phyloP scores from a whole-genome alignment of 1,140 invertebrate species.

The Holotrichia oblita region DNA sequence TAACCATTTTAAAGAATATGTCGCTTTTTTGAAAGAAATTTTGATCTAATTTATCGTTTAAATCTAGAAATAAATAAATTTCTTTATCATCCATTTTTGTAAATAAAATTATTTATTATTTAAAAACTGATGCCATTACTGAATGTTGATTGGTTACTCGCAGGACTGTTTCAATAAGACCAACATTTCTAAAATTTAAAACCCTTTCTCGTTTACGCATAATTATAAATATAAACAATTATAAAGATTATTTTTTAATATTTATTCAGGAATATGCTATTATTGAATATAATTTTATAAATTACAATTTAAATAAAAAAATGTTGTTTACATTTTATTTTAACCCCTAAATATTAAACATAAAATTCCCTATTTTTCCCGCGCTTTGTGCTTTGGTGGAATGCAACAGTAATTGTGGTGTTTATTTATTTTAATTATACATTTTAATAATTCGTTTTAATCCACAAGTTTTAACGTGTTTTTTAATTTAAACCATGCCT shows the following conservation, averaged over 20 bases:
- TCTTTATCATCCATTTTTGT: slow-evolving; percentile 35
- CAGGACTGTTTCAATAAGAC: background rate
- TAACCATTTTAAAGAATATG: slow-evolving; percentile 43
- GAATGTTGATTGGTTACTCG: too few relatives aligned
- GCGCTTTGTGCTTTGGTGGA: background rate
- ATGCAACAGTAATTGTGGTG: background rate
- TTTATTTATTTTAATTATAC: slow-evolving; percentile 22
- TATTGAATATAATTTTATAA: too few relatives aligned
- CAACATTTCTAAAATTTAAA: background rate
- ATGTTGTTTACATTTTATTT: too few relatives aligned
- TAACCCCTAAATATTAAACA: background rate
- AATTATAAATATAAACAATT: background rate
- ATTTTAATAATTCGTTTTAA: background rate
- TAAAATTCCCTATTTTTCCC: slow-evolving; percentile 16
- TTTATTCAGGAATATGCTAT: background rate
- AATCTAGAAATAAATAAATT: slow-evolving; percentile 40
- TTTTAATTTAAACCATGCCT: slow-evolving; percentile 15
- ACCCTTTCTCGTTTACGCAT: background rate
- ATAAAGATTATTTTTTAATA: background rate
- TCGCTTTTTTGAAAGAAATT: slow-evolving; percentile 33
- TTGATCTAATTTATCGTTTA: slow-evolving; percentile 36
- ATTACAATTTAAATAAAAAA: too few relatives aligned
- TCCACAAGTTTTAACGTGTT: background rate
- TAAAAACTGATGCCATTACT: too few relatives aligned
- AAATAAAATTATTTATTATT: background rate